Percentiles rank a stretch among this genome's conserved stretches.
Evolutionary conservation across 2,888 invertebrate genomes (phyloP).

Genomic region (Eristalis tenax): DNA sequence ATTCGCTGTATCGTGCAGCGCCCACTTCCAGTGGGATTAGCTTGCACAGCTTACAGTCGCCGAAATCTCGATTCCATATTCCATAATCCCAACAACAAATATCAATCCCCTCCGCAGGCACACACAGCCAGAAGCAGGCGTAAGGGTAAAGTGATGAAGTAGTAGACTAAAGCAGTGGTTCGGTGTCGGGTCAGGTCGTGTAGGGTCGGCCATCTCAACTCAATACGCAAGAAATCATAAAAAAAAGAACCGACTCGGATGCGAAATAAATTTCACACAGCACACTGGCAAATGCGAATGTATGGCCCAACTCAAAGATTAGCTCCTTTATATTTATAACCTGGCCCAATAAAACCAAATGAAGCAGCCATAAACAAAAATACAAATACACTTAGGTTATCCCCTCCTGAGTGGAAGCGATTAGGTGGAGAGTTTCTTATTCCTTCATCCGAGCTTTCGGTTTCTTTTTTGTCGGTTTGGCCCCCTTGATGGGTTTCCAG

Average conservation of each 20-base stretch:
- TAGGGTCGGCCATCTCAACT: slow-evolving; percentile 25
- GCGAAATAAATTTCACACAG: slow-evolving; percentile 45
- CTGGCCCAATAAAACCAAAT: slow-evolving; percentile 67
- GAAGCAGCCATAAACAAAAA: slow-evolving; percentile 71
- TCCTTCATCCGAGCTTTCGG: background rate
- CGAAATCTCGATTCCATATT: slow-evolving; percentile 50
- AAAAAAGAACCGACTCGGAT: slow-evolving; percentile 30
- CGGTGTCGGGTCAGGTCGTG: too few species aligned
- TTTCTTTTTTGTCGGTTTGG: too few species aligned
- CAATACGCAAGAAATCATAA: slow-evolving; percentile 54
- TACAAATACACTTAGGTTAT: slow-evolving; percentile 68
- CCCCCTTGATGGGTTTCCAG: slow-evolving; percentile 43
- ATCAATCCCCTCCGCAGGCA: background rate
- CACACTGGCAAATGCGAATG: slow-evolving; percentile 46
- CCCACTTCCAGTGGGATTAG: background rate
- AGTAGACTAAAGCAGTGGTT: too few species aligned
- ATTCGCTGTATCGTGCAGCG: background rate
- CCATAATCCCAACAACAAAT: slow-evolving; percentile 56
- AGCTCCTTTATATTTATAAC: slow-evolving; percentile 67
- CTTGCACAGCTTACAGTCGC: too few species aligned
- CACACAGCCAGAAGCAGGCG: background rate
- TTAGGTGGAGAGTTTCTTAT: slow-evolving; percentile 53
- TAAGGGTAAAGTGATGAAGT: background rate
- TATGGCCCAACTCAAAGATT: slow-evolving; percentile 53
- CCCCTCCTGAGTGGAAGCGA: slow-evolving; percentile 67